Evolutionary conservation across 1,140 invertebrate species (phyloP).

Genomic region (Onthophagus taurus): DNA sequence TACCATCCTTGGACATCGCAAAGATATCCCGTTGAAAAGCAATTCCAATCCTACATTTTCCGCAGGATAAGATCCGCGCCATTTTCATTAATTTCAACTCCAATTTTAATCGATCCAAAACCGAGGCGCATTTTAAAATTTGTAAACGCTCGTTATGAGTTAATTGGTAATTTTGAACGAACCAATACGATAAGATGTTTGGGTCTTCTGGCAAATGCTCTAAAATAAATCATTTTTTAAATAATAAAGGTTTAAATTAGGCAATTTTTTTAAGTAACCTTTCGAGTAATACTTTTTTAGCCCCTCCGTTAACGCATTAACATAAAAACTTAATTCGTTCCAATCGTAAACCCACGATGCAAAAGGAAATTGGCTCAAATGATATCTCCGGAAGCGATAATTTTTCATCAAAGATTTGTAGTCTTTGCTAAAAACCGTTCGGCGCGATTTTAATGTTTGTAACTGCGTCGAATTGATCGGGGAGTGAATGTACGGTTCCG

Average conservation of each 20-base stretch:
- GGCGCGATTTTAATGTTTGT: slow-evolving; percentile 22
- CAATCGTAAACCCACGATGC: slow-evolving; percentile 32
- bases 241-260: too few species aligned
- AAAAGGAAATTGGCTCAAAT: slow-evolving; percentile 27
- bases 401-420: slow-evolving; percentile 20
- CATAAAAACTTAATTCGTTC: slow-evolving; percentile 32
- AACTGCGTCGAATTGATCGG: slow-evolving; percentile 30
- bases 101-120: slow-evolving; percentile 30
- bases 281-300: slow-evolving; percentile 25
- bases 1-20: slow-evolving; percentile 71
- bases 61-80: slow-evolving; percentile 51
- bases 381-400: slow-evolving; percentile 26
- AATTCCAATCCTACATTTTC: slow-evolving; percentile 49
- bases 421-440: slow-evolving; percentile 15
- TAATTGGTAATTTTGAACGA: slow-evolving; percentile 35
- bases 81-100: slow-evolving; percentile 24
- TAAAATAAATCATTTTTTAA: too few species aligned
- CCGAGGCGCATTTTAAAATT: slow-evolving; percentile 27
- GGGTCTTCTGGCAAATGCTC: slow-evolving; percentile 34
- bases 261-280: too few species aligned
- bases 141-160: slow-evolving; percentile 30
- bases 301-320: slow-evolving; percentile 22
- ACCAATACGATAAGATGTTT: slow-evolving; percentile 34
- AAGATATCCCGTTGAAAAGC: slow-evolving; percentile 63
- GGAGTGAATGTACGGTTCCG: slow-evolving; percentile 25